Evolutionary conservation across 1,140 invertebrate genomes (phyloP).

Genomic region (Sinonovacula constricta): DNA sequence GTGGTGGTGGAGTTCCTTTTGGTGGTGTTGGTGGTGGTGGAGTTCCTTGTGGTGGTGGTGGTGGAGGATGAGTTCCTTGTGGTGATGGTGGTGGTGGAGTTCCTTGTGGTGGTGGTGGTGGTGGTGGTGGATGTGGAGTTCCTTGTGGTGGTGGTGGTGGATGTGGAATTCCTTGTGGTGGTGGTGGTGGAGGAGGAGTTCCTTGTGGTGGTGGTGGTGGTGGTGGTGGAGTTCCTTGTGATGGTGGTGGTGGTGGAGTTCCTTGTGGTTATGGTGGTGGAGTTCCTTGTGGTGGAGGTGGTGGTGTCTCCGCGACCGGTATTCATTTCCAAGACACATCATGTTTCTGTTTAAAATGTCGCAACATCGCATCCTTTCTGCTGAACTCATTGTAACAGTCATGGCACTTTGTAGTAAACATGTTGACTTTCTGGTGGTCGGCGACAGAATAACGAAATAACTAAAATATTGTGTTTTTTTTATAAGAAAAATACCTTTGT

Average conservation of each 20-base stretch:
- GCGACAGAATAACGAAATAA: not conserved
- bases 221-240: no score
- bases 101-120: no score
- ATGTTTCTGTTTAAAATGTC: slow-evolving; percentile 31
- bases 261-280: no score
- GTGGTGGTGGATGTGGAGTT: no score
- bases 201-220: not conserved
- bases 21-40: slow-evolving; percentile 12
- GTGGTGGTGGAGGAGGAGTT: slow-evolving; percentile 7
- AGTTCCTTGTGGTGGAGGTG: slow-evolving; percentile 5
- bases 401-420: slow-evolving; percentile 15
- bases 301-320: not conserved
- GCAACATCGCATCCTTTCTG: slow-evolving; percentile 26
- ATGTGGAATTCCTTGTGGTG: no score
- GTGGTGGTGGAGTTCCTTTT: not conserved
- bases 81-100: slow-evolving; percentile 1
- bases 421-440: not conserved
- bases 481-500: not conserved
- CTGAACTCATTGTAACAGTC: slow-evolving; percentile 13
- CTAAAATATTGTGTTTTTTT: no score
- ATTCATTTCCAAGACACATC: not conserved
- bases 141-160: slow-evolving; percentile 1
- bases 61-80: slow-evolving; percentile 5
- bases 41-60: slow-evolving; percentile 5
- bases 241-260: no score